Evolutionary conservation across 2,888 invertebrate species (phyloP).

Genomic region (Drosophila anomelani): DNA sequence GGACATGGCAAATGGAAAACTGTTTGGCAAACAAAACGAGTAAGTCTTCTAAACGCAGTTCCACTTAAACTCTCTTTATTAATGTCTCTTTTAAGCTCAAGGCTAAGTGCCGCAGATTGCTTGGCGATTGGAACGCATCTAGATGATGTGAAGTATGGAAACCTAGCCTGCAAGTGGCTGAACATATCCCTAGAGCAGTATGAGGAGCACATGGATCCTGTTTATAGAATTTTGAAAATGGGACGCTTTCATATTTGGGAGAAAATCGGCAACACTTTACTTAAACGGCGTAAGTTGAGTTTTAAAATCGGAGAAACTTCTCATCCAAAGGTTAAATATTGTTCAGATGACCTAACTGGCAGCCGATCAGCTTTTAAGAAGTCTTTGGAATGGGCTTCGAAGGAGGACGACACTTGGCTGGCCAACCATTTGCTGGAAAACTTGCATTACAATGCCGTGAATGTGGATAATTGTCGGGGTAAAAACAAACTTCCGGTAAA

Average conservation of each 20-base stretch:
- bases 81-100: constrained; percentile 26
- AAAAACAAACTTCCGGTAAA: neutral
- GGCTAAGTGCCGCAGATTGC: constrained; percentile 49
- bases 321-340: neutral
- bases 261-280: constrained; percentile 17
- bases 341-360: constrained; percentile 23
- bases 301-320: neutral
- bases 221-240: constrained; percentile 34
- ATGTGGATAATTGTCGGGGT: constrained; percentile 36
- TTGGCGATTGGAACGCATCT: constrained; percentile 45
- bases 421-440: neutral
- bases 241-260: constrained; percentile 30
- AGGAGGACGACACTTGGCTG: neutral
- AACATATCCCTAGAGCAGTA: constrained; percentile 41
- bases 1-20: constrained; percentile 91
- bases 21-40: constrained; percentile 92
- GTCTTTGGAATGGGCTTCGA: constrained; percentile 1
- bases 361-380: neutral
- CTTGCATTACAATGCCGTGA: neutral
- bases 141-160: neutral
- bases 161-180: constrained; percentile 44
- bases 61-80: constrained; percentile 11
- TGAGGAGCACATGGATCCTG: constrained; percentile 4
- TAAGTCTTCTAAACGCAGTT: constrained; percentile 60
- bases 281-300: constrained; percentile 2